Evolutionary conservation across 1,140 invertebrate species (phyloP).

Genomic region (Nasonia giraulti): DNA sequence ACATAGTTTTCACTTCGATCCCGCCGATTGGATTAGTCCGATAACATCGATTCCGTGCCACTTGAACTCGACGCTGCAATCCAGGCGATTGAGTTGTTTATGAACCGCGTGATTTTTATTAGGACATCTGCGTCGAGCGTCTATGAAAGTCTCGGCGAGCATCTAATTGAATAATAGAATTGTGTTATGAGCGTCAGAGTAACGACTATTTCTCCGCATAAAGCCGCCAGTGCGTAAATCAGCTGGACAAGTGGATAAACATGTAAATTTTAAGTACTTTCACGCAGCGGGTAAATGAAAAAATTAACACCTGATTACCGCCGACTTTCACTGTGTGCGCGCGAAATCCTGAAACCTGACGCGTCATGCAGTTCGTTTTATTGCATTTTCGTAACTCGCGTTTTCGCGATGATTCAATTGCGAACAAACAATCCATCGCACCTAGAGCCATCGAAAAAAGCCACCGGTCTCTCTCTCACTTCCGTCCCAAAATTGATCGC

Average conservation of each 20-base stretch:
- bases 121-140: not conserved
- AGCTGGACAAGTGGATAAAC: not conserved
- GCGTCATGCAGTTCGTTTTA: not conserved
- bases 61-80: not conserved
- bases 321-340: not conserved
- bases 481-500: not conserved
- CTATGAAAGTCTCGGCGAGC: too few species aligned
- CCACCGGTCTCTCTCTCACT: not conserved
- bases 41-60: not conserved
- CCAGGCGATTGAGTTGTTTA: not conserved
- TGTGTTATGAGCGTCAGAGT: not conserved
- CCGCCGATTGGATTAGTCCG: not conserved
- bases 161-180: not conserved
- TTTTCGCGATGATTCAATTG: not conserved
- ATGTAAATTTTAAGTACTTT: not conserved
- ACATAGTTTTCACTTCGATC: not conserved
- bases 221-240: not conserved
- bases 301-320: not conserved
- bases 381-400: not conserved
- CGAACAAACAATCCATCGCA: not conserved
- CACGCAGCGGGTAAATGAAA: not conserved
- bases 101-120: not conserved
- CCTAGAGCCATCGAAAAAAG: not conserved
- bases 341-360: not conserved
- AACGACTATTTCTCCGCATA: not conserved